These are phyloP conservation scores for Chaetodon trifasciatus DNA, from an alignment of 2,797 vertebrate genomes.

Conservation along the genomic window DNA sequence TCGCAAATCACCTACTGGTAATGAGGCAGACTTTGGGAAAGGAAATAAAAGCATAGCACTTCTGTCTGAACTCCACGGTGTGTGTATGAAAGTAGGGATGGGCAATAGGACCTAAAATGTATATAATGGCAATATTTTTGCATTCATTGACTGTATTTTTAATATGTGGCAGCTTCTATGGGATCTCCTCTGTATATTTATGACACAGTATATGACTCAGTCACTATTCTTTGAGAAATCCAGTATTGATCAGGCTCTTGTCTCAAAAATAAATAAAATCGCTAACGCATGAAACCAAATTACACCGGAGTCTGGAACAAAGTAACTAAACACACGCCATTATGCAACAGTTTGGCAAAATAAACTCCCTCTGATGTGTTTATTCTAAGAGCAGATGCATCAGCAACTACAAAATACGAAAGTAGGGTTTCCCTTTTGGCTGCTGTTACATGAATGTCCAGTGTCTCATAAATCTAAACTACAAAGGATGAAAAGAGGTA, in stretches of 20 bases:
- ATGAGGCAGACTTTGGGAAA: neutral
- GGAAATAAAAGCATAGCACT: neutral
- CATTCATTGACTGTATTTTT: no score
- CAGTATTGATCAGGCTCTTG: neutral
- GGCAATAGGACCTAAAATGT: no score
- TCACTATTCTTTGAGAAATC: neutral
- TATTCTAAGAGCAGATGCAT: constrained; percentile 8
- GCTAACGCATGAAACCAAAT: neutral
- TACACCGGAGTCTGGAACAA: neutral
- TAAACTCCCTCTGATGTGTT: constrained; percentile 2
- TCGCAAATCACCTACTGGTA: no score
- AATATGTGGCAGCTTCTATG: neutral
- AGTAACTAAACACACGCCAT: neutral
- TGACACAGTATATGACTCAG: neutral
- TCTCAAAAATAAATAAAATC: neutral
- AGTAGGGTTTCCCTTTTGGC: constrained; percentile 43
- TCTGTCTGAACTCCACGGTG: neutral
- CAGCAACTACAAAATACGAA: constrained; percentile 5
- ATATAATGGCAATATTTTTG: no score
- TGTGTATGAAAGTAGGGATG: neutral
- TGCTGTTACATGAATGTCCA: constrained; percentile 42
- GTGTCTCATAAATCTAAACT: constrained; percentile 19
- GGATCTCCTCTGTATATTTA: neutral
- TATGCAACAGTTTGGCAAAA: neutral
- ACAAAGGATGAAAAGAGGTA: constrained; percentile 19